phyloP scores from a whole-genome alignment of 2,888 invertebrate genomes.

The Andrena bicolor region DNA sequence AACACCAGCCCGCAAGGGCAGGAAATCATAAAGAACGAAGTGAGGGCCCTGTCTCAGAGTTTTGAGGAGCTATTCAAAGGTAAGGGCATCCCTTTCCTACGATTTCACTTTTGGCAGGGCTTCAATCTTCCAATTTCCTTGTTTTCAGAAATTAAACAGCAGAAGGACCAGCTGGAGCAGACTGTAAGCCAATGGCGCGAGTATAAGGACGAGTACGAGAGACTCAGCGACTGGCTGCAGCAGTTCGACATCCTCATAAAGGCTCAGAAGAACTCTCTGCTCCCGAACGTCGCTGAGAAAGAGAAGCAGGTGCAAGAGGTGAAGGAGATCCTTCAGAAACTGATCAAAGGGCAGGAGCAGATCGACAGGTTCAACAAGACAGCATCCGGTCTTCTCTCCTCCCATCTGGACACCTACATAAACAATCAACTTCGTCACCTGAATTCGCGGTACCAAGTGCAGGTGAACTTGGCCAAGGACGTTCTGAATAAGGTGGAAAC shows the following conservation, averaged over 20 bases:
- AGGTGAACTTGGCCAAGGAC: conserved; percentile 95
- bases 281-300: conserved; percentile 93
- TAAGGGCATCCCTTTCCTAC: conserved; percentile 65
- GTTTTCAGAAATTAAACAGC: conserved; percentile 90
- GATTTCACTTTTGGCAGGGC: not conserved
- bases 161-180: conserved; percentile 93
- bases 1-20: conserved; percentile 93
- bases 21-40: conserved; percentile 93
- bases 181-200: conserved; percentile 94
- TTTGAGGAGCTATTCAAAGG: conserved; percentile 93
- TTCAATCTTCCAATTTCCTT: not conserved
- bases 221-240: conserved; percentile 96
- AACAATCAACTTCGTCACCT: conserved; percentile 94
- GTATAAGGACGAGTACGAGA: conserved; percentile 96
- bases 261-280: conserved; percentile 93
- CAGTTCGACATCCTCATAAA: conserved; percentile 96
- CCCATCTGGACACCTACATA: conserved; percentile 94
- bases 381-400: conserved; percentile 91
- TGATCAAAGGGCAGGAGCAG: conserved; percentile 92
- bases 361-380: conserved; percentile 94
- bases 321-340: conserved; percentile 90
- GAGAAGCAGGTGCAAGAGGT: conserved; percentile 94
- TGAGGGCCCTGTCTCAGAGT: conserved; percentile 93
- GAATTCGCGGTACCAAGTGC: conserved; percentile 95
- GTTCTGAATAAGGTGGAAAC: conserved; percentile 96